These are phyloP conservation scores for Clarias magur DNA, from an alignment of 2,113 vertebrate genomes.

Conservation along the genomic window DNA sequence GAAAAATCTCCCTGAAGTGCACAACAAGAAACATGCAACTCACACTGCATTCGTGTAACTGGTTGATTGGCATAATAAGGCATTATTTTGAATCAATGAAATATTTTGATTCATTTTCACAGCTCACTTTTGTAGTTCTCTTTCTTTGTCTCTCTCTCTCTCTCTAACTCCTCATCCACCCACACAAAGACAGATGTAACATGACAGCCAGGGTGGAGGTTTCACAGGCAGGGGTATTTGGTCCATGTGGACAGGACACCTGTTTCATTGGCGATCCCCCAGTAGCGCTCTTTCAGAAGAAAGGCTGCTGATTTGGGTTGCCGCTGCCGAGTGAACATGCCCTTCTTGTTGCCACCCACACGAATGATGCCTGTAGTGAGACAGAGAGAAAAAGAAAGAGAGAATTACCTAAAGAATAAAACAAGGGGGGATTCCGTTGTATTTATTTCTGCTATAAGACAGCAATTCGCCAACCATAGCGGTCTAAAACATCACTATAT, in stretches of 20 bases:
- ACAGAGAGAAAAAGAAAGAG: not conserved
- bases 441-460: not conserved
- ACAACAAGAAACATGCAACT: not conserved
- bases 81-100: not conserved
- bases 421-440: not conserved
- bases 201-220: not conserved
- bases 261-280: slow-evolving; percentile 88
- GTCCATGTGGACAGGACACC: slow-evolving; percentile 66
- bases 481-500: not conserved
- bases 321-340: slow-evolving; percentile 90
- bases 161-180: not conserved
- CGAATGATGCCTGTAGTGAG: slow-evolving; percentile 71
- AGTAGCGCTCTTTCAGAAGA: slow-evolving; percentile 88
- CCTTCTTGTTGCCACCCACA: slow-evolving; percentile 91
- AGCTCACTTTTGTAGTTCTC: not conserved
- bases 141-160: not conserved
- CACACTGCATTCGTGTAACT: not conserved
- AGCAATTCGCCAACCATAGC: not conserved
- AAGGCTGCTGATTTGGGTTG: slow-evolving; percentile 91
- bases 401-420: not conserved
- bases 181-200: not conserved
- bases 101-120: not conserved
- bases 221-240: slow-evolving; percentile 70
- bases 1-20: slow-evolving; percentile 25
- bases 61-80: not conserved